Evolutionary conservation across 2,888 invertebrate genomes (phyloP), one percentile per base, ranked within the genome.

Genomic region (Crepidodera aurea): DNA sequence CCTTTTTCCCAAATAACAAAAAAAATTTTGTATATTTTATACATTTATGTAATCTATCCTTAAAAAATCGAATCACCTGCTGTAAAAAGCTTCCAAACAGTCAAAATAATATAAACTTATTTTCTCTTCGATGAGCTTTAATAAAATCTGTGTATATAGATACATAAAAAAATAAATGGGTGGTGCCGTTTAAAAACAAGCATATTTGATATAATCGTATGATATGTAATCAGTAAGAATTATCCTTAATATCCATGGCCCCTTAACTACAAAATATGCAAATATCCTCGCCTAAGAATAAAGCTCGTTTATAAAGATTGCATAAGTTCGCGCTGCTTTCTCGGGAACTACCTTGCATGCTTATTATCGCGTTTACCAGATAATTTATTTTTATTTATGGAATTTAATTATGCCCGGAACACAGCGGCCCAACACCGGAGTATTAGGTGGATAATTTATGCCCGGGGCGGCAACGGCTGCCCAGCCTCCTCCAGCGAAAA

Each of bases 321-420:
- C 68, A 70, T 66, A 65, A 70, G 69, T 70, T 70, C 65, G 67
- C 50, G 62, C 40, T 62, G 72, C 64, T 74, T 76, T 73, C 73
- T 72, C 69, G 69, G 68, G 71, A 77, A 73, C 73, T 71, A 69
- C 72, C 70, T 78, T 73, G 78, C 78, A 77, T 76, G 78, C 76
- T 75, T 73, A 77, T 77, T 78, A 79, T 78, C 78, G 73, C 76
- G 67, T 72, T 73, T 69, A 67, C 71, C 71, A 71, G 70, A 69
- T 70, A 75, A 74, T 75, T 76, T 74, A 74, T 73, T 74, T 73
- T 76, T 77, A 77, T 78, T 77, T 76, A 76, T 77, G 73, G 72
- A 72, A 71, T 74, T 78, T 77, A 74, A 77, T 75, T 77, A 76
- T 72, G 65, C 51, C 46, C 62, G 46, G 67, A 71, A 67, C 57